Conservation (phyloP, 2,888 invertebrate genomes). For the Tenodera sinensis region DNA sequence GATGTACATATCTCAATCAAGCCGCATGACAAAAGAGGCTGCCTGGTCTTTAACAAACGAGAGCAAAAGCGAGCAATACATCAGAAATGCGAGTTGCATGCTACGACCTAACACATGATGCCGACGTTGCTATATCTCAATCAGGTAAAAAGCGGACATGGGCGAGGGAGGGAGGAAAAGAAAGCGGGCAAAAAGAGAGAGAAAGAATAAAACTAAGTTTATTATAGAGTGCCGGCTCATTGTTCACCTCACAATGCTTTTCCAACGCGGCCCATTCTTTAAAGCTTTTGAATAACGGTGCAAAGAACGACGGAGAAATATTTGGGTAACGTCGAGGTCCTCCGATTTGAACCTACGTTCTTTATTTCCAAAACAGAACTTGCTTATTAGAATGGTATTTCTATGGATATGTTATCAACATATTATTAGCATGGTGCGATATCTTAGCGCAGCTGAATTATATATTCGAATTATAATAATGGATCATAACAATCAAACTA, state of each 20-base stretch:
- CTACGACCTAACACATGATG: background rate
- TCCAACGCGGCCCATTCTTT: background rate
- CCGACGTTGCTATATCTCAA: background rate
- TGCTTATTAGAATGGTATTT: too few relatives aligned
- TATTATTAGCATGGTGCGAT: too few relatives aligned
- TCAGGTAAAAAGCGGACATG: background rate
- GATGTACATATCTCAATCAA: background rate
- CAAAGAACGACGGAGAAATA: background rate
- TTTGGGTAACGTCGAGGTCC: background rate
- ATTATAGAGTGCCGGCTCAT: background rate
- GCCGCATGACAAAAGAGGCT: background rate
- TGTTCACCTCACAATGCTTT: background rate
- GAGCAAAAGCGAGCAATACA: background rate
- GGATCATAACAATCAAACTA: too few relatives aligned
- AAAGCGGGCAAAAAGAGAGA: background rate
- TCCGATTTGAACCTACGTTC: too few relatives aligned
- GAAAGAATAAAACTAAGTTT: background rate
- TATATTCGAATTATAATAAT: too few relatives aligned
- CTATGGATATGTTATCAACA: too few relatives aligned
- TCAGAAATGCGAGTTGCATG: background rate
- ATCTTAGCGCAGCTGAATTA: too few relatives aligned
- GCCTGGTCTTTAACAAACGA: background rate
- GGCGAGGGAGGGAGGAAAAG: too few relatives aligned
- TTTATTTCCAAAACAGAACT: too few relatives aligned
- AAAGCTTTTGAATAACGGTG: background rate